These are phyloP conservation scores for Proctacanthus coquilletti DNA, from an alignment of 1,140 invertebrate genomes.

Conservation along the genomic window DNA sequence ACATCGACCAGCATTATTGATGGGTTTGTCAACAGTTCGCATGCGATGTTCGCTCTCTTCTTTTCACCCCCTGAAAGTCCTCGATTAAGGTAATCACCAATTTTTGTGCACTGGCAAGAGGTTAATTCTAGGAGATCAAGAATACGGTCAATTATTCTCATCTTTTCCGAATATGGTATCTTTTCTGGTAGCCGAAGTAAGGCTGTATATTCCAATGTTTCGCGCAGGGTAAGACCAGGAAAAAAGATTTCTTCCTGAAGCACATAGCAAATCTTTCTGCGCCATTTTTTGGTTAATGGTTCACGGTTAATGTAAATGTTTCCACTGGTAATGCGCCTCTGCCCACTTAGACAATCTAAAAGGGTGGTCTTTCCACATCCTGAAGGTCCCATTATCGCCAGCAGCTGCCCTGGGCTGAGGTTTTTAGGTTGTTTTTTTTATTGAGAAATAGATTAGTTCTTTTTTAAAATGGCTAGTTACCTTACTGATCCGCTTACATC, in stretches of 20 bases:
- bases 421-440: too few relatives aligned
- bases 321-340: slow-evolving; percentile 49
- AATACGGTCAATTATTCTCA: slow-evolving; percentile 65
- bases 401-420: slow-evolving; percentile 51
- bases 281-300: slow-evolving; percentile 57
- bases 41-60: slow-evolving; percentile 74
- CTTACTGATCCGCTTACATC: too few relatives aligned
- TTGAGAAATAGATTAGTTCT: too few relatives aligned
- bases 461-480: too few relatives aligned
- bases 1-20: slow-evolving; percentile 72
- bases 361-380: slow-evolving; percentile 71
- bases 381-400: slow-evolving; percentile 73
- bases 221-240: slow-evolving; percentile 59
- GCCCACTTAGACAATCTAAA: slow-evolving; percentile 56
- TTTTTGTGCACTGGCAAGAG: slow-evolving; percentile 65
- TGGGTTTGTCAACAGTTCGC: slow-evolving; percentile 72
- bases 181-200: slow-evolving; percentile 57
- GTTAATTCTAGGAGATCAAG: slow-evolving; percentile 61
- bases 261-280: slow-evolving; percentile 66
- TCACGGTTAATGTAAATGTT: slow-evolving; percentile 59
- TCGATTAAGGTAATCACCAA: slow-evolving; percentile 61
- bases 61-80: slow-evolving; percentile 77
- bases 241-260: slow-evolving; percentile 77
- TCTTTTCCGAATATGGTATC: slow-evolving; percentile 56
- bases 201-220: slow-evolving; percentile 63